Evolutionary conservation across 2,888 invertebrate species (phyloP).

Genomic region (Amphipoea lucens): DNA sequence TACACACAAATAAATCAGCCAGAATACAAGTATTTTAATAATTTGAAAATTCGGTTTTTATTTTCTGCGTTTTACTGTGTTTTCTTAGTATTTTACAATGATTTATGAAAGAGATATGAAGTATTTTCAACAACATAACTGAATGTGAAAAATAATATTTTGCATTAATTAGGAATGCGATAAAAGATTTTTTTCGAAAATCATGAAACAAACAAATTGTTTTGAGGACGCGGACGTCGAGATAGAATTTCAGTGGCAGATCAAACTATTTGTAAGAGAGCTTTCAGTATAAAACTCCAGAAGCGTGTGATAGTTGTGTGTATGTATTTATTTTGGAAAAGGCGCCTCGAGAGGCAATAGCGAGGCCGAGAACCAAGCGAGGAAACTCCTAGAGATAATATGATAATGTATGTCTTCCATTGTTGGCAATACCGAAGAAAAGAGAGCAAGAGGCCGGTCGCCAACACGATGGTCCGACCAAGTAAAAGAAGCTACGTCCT

Average conservation of each 20-base stretch:
- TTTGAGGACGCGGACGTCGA: not conserved
- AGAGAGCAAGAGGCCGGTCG: too few species aligned
- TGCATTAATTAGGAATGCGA: not conserved
- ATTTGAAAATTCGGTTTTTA: conserved; percentile 3
- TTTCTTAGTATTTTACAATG: conserved; percentile 14
- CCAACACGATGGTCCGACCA: too few species aligned
- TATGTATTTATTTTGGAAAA: not conserved
- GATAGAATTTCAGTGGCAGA: not conserved
- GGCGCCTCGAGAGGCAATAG: not conserved
- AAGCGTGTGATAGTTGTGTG: not conserved
- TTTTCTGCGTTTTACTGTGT: not conserved
- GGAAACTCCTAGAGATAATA: not conserved
- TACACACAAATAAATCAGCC: conserved; percentile 23
- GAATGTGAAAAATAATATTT: conserved; percentile 14
- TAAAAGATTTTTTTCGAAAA: conserved; percentile 7
- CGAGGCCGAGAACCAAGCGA: not conserved
- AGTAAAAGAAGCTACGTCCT: too few species aligned
- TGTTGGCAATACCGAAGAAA: too few species aligned
- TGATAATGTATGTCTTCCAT: not conserved
- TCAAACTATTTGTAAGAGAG: not conserved
- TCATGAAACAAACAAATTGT: conserved; percentile 10
- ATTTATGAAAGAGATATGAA: conserved; percentile 6
- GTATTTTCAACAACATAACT: conserved; percentile 8
- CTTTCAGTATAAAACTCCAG: not conserved
- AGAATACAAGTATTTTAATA: not conserved